Evolutionary conservation across 2,888 invertebrate genomes (phyloP), one percentile per base, ranked within the genome.

Genomic region (Anagyrus pseudococci): DNA sequence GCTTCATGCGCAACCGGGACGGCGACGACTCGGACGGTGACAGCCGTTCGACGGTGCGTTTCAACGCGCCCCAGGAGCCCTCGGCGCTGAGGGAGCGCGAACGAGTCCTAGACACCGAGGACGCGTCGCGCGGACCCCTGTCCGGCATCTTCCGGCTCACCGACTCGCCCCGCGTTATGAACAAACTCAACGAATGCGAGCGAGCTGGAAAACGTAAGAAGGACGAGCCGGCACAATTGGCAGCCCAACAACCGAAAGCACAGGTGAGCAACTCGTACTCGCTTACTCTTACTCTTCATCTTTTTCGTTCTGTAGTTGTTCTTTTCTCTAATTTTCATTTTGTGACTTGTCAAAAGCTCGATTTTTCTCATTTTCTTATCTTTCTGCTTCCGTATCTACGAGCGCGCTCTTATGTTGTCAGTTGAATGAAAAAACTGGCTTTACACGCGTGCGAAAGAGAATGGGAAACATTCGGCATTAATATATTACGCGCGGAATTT

Each of bases 131-230:
- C 50, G 92, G 85, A 13, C 95, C 95, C 6, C 84, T 96, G 2
- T 94, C 94, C 81, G 96, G 96, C 58, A 94, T 96, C 74, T 92
- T 92, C 66, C 86, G 94, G 43, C 82, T 96, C 29, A 89, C 90
- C 57, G 96, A 96, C 78, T 94, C 94, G 54, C 91, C 94, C 0
- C 86, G 94, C 62, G 93, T 95, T 7, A 93, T 95, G 87, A 92
- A 93, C 79, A 89, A 94, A 67, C 85, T 96, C 72, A 89, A 93
- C 74, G 94, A 95, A 70, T 89, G 88, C 69, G 91, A 92, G 72
- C 86, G 79, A 84, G 88, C 71, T 83, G 87, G 78, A 82, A 87
- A 81, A 66, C 89, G 90, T 77, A 92, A 91, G 79, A 91, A 91
- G 78, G 91, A 91, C 73, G 91, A 91, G 72, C 89, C 85, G 4